Conservation (phyloP, 2,797 vertebrate species). For the Zenarchopterus dispar region DNA sequence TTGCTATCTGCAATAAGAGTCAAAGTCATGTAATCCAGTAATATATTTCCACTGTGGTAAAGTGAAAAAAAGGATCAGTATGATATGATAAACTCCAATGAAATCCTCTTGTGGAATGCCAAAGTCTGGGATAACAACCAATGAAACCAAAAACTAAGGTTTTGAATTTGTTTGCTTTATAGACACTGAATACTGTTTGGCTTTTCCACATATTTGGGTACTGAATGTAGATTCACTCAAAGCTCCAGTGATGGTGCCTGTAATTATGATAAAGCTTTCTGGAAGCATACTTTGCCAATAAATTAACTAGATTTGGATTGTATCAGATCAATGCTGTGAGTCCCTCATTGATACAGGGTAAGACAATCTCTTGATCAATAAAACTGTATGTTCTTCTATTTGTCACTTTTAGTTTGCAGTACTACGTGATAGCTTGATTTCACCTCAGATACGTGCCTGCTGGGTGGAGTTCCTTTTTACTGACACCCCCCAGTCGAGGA, state of each 20-base stretch:
- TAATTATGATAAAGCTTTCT: constrained; percentile 34
- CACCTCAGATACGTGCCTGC: constrained; percentile 50
- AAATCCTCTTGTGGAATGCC: constrained; percentile 14
- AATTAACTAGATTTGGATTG: constrained; percentile 28
- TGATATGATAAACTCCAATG: constrained; percentile 19
- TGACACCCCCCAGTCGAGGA: constrained; percentile 55
- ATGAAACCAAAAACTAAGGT: constrained; percentile 3
- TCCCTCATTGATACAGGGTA: constrained; percentile 10
- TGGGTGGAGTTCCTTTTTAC: constrained; percentile 53
- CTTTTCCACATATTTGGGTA: constrained; percentile 42
- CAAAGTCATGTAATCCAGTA: too few species aligned
- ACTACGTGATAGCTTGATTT: constrained; percentile 39
- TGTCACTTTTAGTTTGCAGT: constrained; percentile 29
- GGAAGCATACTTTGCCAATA: constrained; percentile 26
- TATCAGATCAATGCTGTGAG: constrained; percentile 20
- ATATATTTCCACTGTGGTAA: constrained; percentile 1
- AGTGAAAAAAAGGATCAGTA: constrained; percentile 14
- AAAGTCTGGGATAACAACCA: constrained; percentile 1
- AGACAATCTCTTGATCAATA: constrained; percentile 29
- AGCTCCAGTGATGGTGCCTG: constrained; percentile 27
- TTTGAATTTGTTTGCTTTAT: constrained; percentile 24
- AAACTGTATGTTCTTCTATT: constrained; percentile 3
- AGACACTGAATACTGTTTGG: constrained; percentile 16
- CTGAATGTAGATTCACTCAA: constrained; percentile 4
- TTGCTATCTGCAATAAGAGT: too few species aligned